Percentiles rank a stretch among this genome's conserved stretches.
phyloP scores from a whole-genome alignment of 2,888 invertebrate species.

The Caenorhabditis imperialis region DNA sequence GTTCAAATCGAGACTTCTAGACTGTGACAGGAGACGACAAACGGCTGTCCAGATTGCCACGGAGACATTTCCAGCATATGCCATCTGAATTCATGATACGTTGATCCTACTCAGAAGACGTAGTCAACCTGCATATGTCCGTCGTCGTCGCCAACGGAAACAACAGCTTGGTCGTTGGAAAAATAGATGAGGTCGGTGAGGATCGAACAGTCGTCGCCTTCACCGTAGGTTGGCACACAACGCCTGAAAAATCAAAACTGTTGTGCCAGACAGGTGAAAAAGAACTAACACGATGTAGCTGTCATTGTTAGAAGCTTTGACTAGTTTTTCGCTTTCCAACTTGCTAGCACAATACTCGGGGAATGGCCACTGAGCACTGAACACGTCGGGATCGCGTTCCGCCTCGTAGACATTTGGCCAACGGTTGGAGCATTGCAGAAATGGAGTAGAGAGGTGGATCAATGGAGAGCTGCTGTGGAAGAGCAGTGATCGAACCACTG shows the following conservation, averaged over 20 bases:
- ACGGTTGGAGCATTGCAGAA: conserved; percentile 69
- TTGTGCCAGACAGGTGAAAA: background rate
- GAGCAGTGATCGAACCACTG: conserved; percentile 29
- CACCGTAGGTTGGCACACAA: conserved; percentile 62
- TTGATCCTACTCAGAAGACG: too few relatives aligned
- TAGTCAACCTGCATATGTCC: conserved; percentile 70
- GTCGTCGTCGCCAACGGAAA: conserved; percentile 66
- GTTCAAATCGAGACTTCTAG: conserved; percentile 38
- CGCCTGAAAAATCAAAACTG: conserved; percentile 29
- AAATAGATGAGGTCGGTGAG: conserved; percentile 64
- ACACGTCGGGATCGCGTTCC: conserved; percentile 59
- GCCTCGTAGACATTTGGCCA: conserved; percentile 73
- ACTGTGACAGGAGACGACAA: conserved; percentile 40
- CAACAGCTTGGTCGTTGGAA: conserved; percentile 51
- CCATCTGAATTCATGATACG: conserved; percentile 58
- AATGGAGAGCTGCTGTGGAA: conserved; percentile 48
- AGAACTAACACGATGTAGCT: conserved; percentile 47
- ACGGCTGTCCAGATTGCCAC: conserved; percentile 58
- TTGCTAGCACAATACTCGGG: conserved; percentile 70
- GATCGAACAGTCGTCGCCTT: conserved; percentile 59
- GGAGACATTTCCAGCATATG: conserved; percentile 71
- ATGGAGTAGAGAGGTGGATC: conserved; percentile 68
- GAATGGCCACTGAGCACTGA: conserved; percentile 59
- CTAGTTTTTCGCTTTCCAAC: conserved; percentile 61
- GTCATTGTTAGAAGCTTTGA: conserved; percentile 37